These are phyloP conservation scores for Mus caroli DNA, from an alignment of 2,797 vertebrate genomes.

Conservation along the genomic window DNA sequence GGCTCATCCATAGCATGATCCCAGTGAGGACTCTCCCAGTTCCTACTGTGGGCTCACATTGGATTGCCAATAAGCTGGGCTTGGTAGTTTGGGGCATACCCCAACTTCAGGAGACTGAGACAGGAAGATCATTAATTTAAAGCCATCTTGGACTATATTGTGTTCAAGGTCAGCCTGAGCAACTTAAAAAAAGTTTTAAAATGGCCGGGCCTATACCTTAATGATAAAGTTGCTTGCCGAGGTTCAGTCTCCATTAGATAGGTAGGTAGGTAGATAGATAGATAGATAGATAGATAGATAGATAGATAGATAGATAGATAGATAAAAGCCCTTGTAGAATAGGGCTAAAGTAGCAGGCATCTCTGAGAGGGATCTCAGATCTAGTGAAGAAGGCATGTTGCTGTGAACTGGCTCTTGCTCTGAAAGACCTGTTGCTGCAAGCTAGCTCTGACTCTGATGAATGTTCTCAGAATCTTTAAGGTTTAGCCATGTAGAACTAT, in stretches of 20 bases:
- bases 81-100: background rate
- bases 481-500: background rate
- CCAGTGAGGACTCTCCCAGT: background rate
- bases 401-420: background rate
- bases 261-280: background rate
- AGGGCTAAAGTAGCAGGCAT: background rate
- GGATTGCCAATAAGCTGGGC: background rate
- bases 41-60: background rate
- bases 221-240: background rate
- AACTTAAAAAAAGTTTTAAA: background rate
- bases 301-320: background rate
- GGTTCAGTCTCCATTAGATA: background rate
- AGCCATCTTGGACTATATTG: background rate
- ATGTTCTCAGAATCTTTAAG: background rate
- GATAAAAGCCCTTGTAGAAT: background rate
- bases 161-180: background rate
- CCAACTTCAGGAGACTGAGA: background rate
- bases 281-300: background rate
- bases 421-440: background rate
- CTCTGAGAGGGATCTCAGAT: background rate
- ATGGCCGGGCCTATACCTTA: background rate
- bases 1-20: background rate
- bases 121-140: background rate
- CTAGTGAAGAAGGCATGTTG: background rate
- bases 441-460: background rate